Base-by-base conservation (phyloP, 2,113 vertebrate species). In the Cynopterus brachyotis region DNA sequence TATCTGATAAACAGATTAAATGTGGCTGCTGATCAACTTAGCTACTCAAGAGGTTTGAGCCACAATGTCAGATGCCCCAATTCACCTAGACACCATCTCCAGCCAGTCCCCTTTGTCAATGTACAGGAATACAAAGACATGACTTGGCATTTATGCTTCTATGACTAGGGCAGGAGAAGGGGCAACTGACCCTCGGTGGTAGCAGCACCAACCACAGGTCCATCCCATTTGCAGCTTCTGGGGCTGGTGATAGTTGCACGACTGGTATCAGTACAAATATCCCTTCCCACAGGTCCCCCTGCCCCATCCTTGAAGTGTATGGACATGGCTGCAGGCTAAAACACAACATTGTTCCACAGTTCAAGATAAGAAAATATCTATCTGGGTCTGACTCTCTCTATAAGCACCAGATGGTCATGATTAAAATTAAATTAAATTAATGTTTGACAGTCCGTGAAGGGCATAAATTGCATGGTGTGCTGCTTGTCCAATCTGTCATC, bases 351-450 rank as follows among this genome's bases (percentile, higher is more conserved):
- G 40, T 42, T 93, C 45, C 69, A 37, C 75, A 94, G 83, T 76
- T 96, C 47, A 84, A 82, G 92, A 95, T 95, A 95, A 96, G 88
- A 76, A 92, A 96, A 94, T 95, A 96, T 95, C 64, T 96, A 67
- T 96, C 81, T 95, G 55, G 91, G 76, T 67, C 67, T 83, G 92
- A 84, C 59, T 72, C 64, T 80, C 86, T 91, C 75, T 96, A 94
- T 94, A 96, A 92, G 84, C 72, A 87, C 92, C 97, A 96, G 94
- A 97, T 97, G 96, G 96, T 84, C 97, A 97, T 97, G 96, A 98
- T 97, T 96, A 97, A 96, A 97, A 97, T 96, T 86, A 97, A 97
- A 96, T 97, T 96, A 97, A 98, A 96, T 96, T 97, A 97, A 97
- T 97, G 96, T 92, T 95, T 97, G 95, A 97, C 92, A 96, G 94